These are phyloP conservation scores for Panagrolaimus sp. DNA, from an alignment of 1,140 invertebrate genomes.

Conservation along the genomic window DNA sequence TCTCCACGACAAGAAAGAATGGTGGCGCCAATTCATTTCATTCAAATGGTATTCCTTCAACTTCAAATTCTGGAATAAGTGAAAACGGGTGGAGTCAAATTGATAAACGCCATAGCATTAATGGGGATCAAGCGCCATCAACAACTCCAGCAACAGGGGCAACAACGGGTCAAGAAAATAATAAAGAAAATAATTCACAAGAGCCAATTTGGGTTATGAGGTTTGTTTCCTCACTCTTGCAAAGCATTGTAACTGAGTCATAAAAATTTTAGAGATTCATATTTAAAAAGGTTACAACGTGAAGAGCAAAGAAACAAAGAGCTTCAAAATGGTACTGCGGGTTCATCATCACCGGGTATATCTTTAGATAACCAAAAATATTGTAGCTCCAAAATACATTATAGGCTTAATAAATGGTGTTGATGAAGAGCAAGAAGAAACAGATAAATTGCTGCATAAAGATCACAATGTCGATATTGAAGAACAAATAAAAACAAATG, in stretches of 20 bases:
- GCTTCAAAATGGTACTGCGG: slow-evolving; percentile 4
- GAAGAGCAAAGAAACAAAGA: slow-evolving; percentile 43
- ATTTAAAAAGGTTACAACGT: slow-evolving; percentile 48
- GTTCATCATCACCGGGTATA: too few relatives aligned
- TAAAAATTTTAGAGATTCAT: slow-evolving; percentile 50
- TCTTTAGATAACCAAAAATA: too few relatives aligned
- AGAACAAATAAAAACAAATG: background rate
- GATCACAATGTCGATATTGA: slow-evolving; percentile 17
- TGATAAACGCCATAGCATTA: background rate
- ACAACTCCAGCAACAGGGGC: background rate
- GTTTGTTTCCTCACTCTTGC: slow-evolving; percentile 13
- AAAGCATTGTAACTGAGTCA: too few relatives aligned
- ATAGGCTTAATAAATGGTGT: background rate
- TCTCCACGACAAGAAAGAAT: background rate
- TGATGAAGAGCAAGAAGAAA: slow-evolving; percentile 29
- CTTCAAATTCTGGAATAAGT: background rate
- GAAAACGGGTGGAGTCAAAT: slow-evolving; percentile 20
- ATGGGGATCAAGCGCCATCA: slow-evolving; percentile 13
- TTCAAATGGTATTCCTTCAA: background rate
- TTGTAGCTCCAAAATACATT: background rate
- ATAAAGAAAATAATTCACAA: slow-evolving; percentile 17
- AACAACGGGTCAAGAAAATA: slow-evolving; percentile 9
- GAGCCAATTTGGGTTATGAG: slow-evolving; percentile 55
- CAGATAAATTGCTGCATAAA: slow-evolving; percentile 22
- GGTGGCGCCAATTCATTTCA: slow-evolving; percentile 4